phyloP scores from a whole-genome alignment of 2,113 vertebrate genomes.

The Colossoma macropomum region DNA sequence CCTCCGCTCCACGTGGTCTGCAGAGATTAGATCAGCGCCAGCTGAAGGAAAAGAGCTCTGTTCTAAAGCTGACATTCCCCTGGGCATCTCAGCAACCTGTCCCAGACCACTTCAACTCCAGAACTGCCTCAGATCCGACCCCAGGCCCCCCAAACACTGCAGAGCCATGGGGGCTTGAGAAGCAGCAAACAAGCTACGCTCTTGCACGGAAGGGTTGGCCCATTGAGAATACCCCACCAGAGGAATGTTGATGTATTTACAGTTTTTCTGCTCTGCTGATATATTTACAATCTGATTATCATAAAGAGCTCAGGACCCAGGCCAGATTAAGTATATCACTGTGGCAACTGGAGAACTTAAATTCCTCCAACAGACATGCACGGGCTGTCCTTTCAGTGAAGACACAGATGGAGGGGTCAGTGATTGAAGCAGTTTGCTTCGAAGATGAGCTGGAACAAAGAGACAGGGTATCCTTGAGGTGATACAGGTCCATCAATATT shows the following conservation, averaged over 20 bases:
- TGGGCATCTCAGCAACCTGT: conserved; percentile 4
- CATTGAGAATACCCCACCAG: neutral
- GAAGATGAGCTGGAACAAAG: neutral
- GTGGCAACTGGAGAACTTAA: neutral
- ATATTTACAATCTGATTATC: conserved; percentile 27
- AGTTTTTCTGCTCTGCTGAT: conserved; percentile 13
- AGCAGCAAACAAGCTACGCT: neutral
- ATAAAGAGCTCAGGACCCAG: neutral
- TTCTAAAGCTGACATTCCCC: neutral
- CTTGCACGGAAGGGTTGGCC: neutral
- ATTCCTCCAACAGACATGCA: neutral
- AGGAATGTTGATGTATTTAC: conserved; percentile 24
- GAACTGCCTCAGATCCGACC: neutral
- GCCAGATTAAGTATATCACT: conserved; percentile 2
- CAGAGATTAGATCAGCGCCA: conserved; percentile 14
- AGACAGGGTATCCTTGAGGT: too few species aligned
- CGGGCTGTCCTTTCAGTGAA: neutral
- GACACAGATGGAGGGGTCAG: conserved; percentile 9
- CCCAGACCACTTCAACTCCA: neutral
- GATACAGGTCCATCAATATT: too few species aligned
- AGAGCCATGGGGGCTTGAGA: neutral
- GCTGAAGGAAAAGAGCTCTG: conserved; percentile 8
- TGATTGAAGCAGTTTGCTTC: conserved; percentile 60
- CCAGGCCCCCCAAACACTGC: neutral
- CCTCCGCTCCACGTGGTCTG: neutral